Conservation (phyloP, 2,888 invertebrate species). For the Sabatieria punctata region DNA sequence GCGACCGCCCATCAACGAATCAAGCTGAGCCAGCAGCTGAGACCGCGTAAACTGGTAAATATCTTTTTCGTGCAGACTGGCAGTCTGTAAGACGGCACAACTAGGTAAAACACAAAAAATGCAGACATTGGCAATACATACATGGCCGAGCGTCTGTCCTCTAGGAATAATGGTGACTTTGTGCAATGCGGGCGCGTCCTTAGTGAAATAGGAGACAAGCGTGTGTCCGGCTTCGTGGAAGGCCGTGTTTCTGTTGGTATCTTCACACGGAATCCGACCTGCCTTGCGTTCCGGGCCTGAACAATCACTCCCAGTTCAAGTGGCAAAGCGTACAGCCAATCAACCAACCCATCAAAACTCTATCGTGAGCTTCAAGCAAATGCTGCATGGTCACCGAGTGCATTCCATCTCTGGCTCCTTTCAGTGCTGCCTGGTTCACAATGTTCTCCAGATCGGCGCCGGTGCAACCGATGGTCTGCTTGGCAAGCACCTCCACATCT, state of each 20-base stretch:
- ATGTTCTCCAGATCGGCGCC: conserved; percentile 92
- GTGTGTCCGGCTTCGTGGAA: conserved; percentile 98
- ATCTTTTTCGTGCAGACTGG: conserved; percentile 85
- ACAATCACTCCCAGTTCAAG: neutral
- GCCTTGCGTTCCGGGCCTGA: conserved; percentile 59
- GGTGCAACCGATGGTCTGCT: conserved; percentile 88
- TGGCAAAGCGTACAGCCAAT: neutral
- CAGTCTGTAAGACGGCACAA: too few relatives aligned
- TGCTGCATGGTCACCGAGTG: conserved; percentile 76
- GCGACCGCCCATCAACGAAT: conserved; percentile 93
- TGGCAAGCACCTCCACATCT: conserved; percentile 61
- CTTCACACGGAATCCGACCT: conserved; percentile 67
- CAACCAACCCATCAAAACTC: conserved; percentile 64
- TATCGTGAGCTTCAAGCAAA: conserved; percentile 80
- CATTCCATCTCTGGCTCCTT: conserved; percentile 84
- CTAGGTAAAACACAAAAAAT: too few relatives aligned
- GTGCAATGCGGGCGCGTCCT: conserved; percentile 55
- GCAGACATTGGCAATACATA: conserved; percentile 28
- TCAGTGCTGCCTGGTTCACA: conserved; percentile 58
- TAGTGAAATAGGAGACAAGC: conserved; percentile 62
- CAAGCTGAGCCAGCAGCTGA: conserved; percentile 80
- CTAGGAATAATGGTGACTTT: conserved; percentile 94
- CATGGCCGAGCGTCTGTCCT: conserved; percentile 72
- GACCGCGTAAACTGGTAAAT: conserved; percentile 50
- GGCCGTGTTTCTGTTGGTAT: conserved; percentile 78